Conservation (phyloP, 2,797 vertebrate species). For the Synaphobranchus kaupii region DNA sequence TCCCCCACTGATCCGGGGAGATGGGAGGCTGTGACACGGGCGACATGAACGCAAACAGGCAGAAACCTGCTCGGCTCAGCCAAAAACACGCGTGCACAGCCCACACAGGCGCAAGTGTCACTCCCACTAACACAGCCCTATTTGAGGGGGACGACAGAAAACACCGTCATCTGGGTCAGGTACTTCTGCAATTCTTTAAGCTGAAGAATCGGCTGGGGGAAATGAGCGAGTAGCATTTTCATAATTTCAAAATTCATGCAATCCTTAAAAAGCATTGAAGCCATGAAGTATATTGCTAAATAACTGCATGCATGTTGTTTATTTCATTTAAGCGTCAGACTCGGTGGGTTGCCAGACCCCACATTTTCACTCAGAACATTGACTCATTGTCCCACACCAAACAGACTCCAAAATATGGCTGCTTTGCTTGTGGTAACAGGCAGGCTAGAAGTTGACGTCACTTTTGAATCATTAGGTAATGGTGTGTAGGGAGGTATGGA, state of each 20-base stretch:
- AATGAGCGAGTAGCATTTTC: neutral
- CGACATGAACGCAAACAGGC: conserved; percentile 29
- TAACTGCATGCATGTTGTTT: neutral
- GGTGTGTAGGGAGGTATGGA: too few relatives aligned
- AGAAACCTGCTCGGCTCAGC: conserved; percentile 43
- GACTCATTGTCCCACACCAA: too few relatives aligned
- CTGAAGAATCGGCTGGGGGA: neutral
- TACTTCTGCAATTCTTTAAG: neutral
- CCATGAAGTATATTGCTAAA: neutral
- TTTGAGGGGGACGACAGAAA: neutral
- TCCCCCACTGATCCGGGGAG: conserved; percentile 32
- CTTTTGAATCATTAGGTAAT: too few relatives aligned
- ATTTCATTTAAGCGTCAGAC: neutral
- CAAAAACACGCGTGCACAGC: neutral
- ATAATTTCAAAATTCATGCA: neutral
- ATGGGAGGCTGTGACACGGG: conserved; percentile 40
- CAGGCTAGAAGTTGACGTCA: too few relatives aligned
- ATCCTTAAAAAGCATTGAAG: neutral
- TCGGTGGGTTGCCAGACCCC: too few relatives aligned
- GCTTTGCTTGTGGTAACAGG: neutral
- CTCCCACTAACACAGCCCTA: neutral
- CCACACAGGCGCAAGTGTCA: neutral
- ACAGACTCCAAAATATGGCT: neutral
- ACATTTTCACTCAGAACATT: too few relatives aligned
- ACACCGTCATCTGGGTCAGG: neutral